Conservation (phyloP, 2,888 invertebrate species). For the Sinohyriopsis cumingii region DNA sequence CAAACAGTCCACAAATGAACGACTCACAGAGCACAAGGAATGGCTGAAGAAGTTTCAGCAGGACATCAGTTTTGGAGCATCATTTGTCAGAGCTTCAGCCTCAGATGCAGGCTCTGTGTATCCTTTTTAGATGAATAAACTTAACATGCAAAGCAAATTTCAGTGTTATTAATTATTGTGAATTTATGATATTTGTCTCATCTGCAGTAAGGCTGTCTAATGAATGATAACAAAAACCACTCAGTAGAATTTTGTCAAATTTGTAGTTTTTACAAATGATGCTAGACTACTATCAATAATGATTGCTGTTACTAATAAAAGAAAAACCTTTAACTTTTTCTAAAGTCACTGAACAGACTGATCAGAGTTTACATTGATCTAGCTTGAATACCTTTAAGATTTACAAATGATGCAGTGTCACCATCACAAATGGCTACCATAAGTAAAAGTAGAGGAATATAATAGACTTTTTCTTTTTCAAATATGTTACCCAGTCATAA, state of each 20-base stretch:
- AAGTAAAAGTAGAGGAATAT: too few species aligned
- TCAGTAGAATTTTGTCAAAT: neutral
- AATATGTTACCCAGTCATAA: too few species aligned
- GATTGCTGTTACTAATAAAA: too few species aligned
- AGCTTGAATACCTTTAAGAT: too few species aligned
- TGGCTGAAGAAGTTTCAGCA: conserved; percentile 60
- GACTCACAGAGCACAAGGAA: conserved; percentile 58
- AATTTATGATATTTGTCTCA: conserved; percentile 13
- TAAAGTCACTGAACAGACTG: too few species aligned
- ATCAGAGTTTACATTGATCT: too few species aligned
- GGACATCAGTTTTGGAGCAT: conserved; percentile 45
- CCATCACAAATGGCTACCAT: too few species aligned
- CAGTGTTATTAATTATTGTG: neutral
- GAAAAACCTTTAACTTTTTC: too few species aligned
- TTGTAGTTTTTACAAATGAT: too few species aligned
- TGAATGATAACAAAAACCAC: neutral
- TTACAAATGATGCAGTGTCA: too few species aligned
- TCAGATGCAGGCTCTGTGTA: conserved; percentile 61
- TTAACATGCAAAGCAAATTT: neutral
- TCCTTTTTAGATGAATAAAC: conserved; percentile 43
- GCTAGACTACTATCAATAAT: too few species aligned
- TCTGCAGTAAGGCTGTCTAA: conserved; percentile 10
- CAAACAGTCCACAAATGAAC: conserved; percentile 50
- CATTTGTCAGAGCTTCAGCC: conserved; percentile 33
- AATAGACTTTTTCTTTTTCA: too few species aligned